These are phyloP conservation scores for Rhyacichthys aspro DNA, from an alignment of 2,797 vertebrate species.

Conservation along the genomic window DNA sequence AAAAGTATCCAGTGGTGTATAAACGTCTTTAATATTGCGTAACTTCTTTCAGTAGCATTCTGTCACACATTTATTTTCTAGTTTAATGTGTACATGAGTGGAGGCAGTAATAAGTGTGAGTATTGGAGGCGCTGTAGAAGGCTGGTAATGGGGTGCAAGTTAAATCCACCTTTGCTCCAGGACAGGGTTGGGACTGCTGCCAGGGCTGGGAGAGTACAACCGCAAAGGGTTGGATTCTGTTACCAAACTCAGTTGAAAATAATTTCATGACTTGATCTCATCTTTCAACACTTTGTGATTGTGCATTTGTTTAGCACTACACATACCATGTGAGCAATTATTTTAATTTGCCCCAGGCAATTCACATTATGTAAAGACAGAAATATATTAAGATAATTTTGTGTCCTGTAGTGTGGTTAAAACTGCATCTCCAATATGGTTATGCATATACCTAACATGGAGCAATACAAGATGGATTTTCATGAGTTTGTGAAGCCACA, in stretches of 20 bases:
- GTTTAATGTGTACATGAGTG: constrained; percentile 44
- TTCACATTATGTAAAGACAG: constrained; percentile 2
- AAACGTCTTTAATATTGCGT: constrained; percentile 30
- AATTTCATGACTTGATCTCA: constrained; percentile 64
- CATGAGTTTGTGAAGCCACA: too few relatives aligned
- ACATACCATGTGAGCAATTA: constrained; percentile 26
- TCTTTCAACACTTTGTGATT: constrained; percentile 73
- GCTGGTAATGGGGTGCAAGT: constrained; percentile 53
- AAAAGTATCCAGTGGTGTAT: constrained; percentile 61
- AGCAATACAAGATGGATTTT: too few relatives aligned
- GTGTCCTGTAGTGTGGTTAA: not conserved
- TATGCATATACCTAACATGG: too few relatives aligned
- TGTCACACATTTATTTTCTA: constrained; percentile 8
- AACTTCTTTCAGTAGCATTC: constrained; percentile 5
- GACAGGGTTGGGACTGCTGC: constrained; percentile 62
- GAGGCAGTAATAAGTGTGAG: constrained; percentile 66
- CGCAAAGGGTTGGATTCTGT: constrained; percentile 69
- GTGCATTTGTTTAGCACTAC: constrained; percentile 64
- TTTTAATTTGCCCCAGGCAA: constrained; percentile 5
- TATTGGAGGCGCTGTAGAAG: too few relatives aligned
- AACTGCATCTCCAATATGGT: too few relatives aligned
- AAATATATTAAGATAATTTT: constrained; percentile 1
- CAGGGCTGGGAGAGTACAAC: constrained; percentile 51
- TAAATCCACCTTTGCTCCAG: constrained; percentile 66
- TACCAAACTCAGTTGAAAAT: constrained; percentile 74